phyloP scores from a whole-genome alignment of 2,797 vertebrate genomes.

The Clarias pachynema region DNA sequence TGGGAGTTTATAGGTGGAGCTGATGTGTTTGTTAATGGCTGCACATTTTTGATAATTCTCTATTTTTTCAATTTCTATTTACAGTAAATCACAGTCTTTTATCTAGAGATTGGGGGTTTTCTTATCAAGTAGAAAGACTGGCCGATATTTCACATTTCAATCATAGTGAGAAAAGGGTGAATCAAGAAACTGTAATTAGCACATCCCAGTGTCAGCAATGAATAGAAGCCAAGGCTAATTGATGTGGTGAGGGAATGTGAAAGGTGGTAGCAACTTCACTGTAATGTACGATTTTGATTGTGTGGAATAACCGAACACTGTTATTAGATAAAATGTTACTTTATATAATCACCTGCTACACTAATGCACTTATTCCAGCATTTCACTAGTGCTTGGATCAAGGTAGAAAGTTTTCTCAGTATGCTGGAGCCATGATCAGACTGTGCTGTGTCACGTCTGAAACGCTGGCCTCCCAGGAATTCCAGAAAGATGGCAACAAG shows the following conservation, averaged over 20 bases:
- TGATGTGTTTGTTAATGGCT: background rate
- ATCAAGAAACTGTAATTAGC: slow-evolving; percentile 34
- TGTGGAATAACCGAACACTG: too few relatives aligned
- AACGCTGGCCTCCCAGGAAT: too few relatives aligned
- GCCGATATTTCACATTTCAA: slow-evolving; percentile 5
- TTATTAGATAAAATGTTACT: too few relatives aligned
- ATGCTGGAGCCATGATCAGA: too few relatives aligned
- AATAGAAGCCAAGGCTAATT: slow-evolving; percentile 12
- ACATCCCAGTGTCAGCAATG: slow-evolving; percentile 18
- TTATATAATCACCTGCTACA: too few relatives aligned
- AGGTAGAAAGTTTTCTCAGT: too few relatives aligned
- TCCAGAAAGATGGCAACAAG: too few relatives aligned
- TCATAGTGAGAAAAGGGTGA: slow-evolving; percentile 9
- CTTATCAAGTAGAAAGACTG: too few relatives aligned
- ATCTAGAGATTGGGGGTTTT: background rate
- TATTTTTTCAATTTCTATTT: background rate
- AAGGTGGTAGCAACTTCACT: background rate
- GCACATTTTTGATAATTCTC: background rate
- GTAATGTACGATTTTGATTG: too few relatives aligned
- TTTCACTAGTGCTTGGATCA: too few relatives aligned
- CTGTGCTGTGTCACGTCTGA: too few relatives aligned
- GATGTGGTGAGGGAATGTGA: background rate
- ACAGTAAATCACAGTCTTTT: slow-evolving; percentile 13
- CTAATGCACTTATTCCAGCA: too few relatives aligned
- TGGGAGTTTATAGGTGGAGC: background rate